These are phyloP conservation scores for Varecia variegata DNA, from an alignment of 2,797 vertebrate species.

Conservation along the genomic window DNA sequence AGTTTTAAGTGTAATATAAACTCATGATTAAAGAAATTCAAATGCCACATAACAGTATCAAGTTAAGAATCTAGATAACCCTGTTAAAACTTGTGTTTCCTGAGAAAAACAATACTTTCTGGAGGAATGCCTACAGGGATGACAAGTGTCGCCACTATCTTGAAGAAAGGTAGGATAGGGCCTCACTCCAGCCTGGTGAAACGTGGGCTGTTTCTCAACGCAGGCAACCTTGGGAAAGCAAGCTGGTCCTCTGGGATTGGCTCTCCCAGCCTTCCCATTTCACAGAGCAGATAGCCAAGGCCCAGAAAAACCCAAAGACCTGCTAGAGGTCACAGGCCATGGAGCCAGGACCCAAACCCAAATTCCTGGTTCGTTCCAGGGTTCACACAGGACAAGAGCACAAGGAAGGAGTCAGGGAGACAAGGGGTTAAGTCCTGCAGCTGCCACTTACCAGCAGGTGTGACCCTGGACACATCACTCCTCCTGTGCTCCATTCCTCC, in stretches of 20 bases:
- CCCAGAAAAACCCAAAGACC: background rate
- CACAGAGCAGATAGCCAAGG: background rate
- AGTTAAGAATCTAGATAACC: background rate
- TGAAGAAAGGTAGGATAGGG: background rate
- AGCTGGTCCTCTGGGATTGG: background rate
- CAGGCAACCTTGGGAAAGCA: background rate
- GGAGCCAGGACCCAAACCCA: background rate
- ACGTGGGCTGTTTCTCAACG: background rate
- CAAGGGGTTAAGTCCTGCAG: background rate
- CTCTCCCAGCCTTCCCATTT: background rate
- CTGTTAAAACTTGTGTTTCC: background rate
- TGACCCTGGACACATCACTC: background rate
- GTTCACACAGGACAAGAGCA: background rate
- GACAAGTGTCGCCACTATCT: background rate
- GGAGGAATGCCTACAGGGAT: background rate
- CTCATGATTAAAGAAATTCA: background rate
- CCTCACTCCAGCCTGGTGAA: background rate
- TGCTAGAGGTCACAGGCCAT: background rate
- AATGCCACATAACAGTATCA: background rate
- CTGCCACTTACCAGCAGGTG: background rate
- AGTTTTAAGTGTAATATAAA: background rate
- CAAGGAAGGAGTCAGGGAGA: background rate
- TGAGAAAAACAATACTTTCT: background rate
- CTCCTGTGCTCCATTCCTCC: background rate
- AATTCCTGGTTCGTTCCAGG: background rate